Evolutionary conservation across 1,140 invertebrate genomes (phyloP), one percentile per base, ranked within the genome.

Genomic region (Drosophila santomea): DNA sequence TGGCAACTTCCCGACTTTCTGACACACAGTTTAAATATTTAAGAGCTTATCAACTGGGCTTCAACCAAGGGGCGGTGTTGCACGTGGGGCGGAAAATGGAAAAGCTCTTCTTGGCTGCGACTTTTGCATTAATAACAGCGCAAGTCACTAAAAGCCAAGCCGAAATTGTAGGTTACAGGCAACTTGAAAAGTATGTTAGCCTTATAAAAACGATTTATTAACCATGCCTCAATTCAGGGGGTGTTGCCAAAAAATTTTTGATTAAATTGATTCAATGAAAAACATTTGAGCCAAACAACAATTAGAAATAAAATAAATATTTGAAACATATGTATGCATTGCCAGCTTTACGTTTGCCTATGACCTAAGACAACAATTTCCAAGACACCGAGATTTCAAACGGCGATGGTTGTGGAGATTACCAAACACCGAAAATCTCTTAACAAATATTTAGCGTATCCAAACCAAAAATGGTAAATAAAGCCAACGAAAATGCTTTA

Each of bases 1-100:
- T 52, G 52, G 17, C 74, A 60, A 50, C 60, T 68, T 52, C 28
- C 60, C 64, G 45, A 41, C 54, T 56, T 68, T 56, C 51, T 69
- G 67, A 69, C 51, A 71, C 55, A 41, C 51, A 48, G 64, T 69
- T 77, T 77, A 69, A 77, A 77, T 77, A 77, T 77, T 77, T 69
- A 69, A 77, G 48, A 17, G 52, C 74, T 77, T 77, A 77, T 77
- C 74, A 77, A 71, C 74, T 77, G 74, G 74, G 63, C 47, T 15
- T 48, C 11, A 28, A 12, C 11, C 28, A 17, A 15, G 35, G 5
- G 36, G 44, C 5, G 35, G 36, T 48, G 35, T 44, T 47, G 43
- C 23, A 17, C 15, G 35, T 28, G 39, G 45, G 48, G 3, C 4
- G 43, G 36, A 48, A 57, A 47, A 48, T 23, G 48, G 48, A 39